phyloP scores from a whole-genome alignment of 2,888 invertebrate genomes.

The Drosophila neonasuta region DNA sequence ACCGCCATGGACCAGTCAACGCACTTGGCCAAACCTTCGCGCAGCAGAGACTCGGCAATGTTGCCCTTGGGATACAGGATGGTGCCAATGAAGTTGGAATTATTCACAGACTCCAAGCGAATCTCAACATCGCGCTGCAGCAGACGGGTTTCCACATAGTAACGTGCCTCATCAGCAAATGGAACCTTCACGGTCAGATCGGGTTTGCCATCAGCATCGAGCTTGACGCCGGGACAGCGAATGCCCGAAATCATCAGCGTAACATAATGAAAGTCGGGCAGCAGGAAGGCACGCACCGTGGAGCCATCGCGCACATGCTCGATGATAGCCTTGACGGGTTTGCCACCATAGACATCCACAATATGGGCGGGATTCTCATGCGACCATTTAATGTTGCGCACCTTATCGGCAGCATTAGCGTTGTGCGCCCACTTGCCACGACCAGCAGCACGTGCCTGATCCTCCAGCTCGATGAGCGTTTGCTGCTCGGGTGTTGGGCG shows the following conservation, averaged over 20 bases:
- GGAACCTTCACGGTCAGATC: constrained; percentile 87
- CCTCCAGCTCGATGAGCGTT: constrained; percentile 92
- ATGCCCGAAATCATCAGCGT: constrained; percentile 98
- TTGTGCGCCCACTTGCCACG: constrained; percentile 90
- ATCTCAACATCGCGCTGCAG: constrained; percentile 95
- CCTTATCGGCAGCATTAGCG: constrained; percentile 85
- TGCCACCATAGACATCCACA: constrained; percentile 92
- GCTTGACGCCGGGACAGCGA: constrained; percentile 91
- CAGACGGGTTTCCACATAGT: constrained; percentile 94
- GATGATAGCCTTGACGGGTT: constrained; percentile 95
- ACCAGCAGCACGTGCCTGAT: constrained; percentile 92
- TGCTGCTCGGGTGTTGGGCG: constrained; percentile 87
- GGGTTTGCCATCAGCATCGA: constrained; percentile 87
- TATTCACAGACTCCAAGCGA: constrained; percentile 94
- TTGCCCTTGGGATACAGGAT: constrained; percentile 95
- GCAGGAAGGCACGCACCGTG: constrained; percentile 94
- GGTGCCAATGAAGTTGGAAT: constrained; percentile 96
- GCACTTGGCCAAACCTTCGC: constrained; percentile 96
- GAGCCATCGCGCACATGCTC: constrained; percentile 99
- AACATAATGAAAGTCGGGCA: constrained; percentile 95
- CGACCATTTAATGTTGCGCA: constrained; percentile 94
- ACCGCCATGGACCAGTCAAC: constrained; percentile 96
- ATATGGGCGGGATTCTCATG: constrained; percentile 92
- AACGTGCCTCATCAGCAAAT: constrained; percentile 95
- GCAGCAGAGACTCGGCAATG: constrained; percentile 95